Evolutionary conservation across 2,888 invertebrate species (phyloP), one percentile per base, ranked within the genome.

Genomic region (Cephus pulcher): DNA sequence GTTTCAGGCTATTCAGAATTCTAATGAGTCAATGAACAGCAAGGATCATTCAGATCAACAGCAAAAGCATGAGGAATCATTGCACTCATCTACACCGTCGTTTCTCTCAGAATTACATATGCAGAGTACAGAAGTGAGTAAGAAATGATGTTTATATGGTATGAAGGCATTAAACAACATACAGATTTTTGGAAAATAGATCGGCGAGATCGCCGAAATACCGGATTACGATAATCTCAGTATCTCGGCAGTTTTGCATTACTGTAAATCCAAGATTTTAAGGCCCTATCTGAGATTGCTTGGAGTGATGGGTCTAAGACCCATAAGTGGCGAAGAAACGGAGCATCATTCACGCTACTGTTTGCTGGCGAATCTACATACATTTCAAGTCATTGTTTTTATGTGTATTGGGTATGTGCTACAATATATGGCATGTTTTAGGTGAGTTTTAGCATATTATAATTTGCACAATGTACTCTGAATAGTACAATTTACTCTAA

Each of bases 191-290:
- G 74, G 80, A 77, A 79, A 56, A 2, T 90, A 95, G 95, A 94
- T 95, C 84, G 95, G 95, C 80, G 95, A 95, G 91, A 94, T 95
- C 84, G 93, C 94, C 1, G 95, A 96, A 88, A 94, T 94, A 81
- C 95, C 95, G 80, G 94, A 94, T 87, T 93, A 94, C 70, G 94
- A 95, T 84, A 94, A 94, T 84, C 93, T 95, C 90, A 96, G 96
- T 85, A 96, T 96, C 40, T 96, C 96, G 15, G 96, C 96, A 12
- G 94, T 96, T 83, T 93, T 97, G 89, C 94, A 94, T 89, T 96
- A 96, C 88, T 97, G 97, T 93, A 96, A 97, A 92, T 94, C 94
- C 78, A 96, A 96, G 94, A 96, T 97, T 89, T 92, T 97, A 78
- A 93, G 94, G 69, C 97, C 97, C 0, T 97, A 97, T 90, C 92